These are phyloP conservation scores for Crax fasciolata DNA, from an alignment of 2,797 vertebrate species.

Conservation along the genomic window DNA sequence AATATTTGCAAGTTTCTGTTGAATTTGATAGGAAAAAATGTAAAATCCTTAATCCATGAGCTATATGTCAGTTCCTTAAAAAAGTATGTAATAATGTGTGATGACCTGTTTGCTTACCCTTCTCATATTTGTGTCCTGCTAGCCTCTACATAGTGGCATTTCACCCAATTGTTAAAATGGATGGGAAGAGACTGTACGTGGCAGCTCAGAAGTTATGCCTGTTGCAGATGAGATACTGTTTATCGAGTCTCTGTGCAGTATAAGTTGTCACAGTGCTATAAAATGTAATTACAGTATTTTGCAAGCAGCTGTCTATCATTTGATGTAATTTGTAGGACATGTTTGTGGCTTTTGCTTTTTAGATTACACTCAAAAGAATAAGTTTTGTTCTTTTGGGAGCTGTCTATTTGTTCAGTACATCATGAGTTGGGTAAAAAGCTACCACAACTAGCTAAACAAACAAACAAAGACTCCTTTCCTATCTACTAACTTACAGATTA, in stretches of 20 bases:
- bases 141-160: background rate
- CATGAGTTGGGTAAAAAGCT: background rate
- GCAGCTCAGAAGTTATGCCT: background rate
- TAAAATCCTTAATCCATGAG: background rate
- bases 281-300: background rate
- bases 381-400: background rate
- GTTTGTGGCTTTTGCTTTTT: background rate
- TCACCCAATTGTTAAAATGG: background rate
- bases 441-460: background rate
- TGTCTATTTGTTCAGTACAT: background rate
- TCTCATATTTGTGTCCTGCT: background rate
- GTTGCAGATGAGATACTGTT: background rate
- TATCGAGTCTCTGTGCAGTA: background rate
- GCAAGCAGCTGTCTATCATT: background rate
- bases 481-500: background rate
- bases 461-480: background rate
- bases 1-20: background rate
- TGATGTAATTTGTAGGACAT: background rate
- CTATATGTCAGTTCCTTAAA: background rate
- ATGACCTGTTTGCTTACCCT: background rate
- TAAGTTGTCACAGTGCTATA: background rate
- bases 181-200: too few relatives aligned
- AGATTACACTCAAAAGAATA: background rate
- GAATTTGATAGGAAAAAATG: background rate
- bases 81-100: background rate